Percentiles rank a stretch among this genome's conserved stretches.
phyloP scores from a whole-genome alignment of 64 coral and sea anemone species.

The Astreopora myriophthalma region DNA sequence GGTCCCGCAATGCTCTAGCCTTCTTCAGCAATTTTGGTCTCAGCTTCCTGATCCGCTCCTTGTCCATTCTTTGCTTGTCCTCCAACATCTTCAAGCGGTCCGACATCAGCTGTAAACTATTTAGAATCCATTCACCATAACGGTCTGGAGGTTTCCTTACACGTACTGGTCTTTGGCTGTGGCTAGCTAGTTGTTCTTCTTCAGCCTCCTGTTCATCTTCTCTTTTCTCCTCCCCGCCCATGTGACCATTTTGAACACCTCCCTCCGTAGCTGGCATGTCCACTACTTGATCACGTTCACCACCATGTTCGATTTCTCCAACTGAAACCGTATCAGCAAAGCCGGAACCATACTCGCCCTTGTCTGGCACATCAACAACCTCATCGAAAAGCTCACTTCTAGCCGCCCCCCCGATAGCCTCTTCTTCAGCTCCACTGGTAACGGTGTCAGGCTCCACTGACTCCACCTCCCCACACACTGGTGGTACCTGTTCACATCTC shows the following conservation, averaged over 20 bases:
- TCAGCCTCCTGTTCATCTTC: neutral
- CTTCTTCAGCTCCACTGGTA: neutral
- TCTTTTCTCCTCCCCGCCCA: neutral
- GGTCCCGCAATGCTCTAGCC: neutral
- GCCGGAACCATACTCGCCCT: neutral
- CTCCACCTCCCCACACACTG: neutral
- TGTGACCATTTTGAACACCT: neutral
- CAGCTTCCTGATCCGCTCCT: neutral
- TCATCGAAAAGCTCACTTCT: neutral
- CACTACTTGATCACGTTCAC: conserved; percentile 3
- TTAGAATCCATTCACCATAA: conserved; percentile 7
- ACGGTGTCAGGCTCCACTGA: neutral
- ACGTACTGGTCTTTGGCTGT: neutral
- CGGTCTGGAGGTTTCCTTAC: neutral
- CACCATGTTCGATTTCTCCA: neutral
- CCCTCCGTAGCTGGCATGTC: conserved; percentile 10
- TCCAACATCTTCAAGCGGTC: neutral
- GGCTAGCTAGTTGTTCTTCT: neutral
- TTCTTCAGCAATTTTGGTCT: conserved; percentile 1
- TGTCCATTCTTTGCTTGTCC: too few relatives aligned
- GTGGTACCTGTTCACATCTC: neutral
- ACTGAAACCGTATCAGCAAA: neutral
- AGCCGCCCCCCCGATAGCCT: neutral
- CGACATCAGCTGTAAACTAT: neutral
- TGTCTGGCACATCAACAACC: neutral